These are phyloP conservation scores for Discoglossus pictus DNA, from an alignment of 2,797 vertebrate species.

Conservation along the genomic window DNA sequence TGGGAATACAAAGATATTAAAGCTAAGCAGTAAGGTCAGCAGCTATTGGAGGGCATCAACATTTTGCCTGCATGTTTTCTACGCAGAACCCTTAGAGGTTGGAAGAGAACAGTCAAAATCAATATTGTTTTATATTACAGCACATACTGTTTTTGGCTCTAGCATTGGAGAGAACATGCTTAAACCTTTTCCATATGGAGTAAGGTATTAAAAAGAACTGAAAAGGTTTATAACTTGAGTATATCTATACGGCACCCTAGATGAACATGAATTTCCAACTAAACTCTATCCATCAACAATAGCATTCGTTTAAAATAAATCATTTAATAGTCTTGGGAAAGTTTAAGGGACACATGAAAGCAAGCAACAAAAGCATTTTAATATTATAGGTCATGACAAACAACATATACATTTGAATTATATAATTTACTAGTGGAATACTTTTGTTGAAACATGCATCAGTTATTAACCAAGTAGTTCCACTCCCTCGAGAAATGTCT, in stretches of 20 bases:
- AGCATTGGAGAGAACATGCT: not conserved
- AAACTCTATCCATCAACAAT: too few species aligned
- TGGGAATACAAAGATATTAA: not conserved
- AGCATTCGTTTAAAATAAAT: too few species aligned
- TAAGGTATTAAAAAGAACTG: not conserved
- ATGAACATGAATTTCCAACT: too few species aligned
- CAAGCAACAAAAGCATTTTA: too few species aligned
- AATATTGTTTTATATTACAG: constrained; percentile 20
- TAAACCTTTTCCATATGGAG: constrained; percentile 1
- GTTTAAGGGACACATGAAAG: too few species aligned
- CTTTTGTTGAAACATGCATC: too few species aligned
- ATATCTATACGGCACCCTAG: not conserved
- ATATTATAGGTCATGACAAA: too few species aligned
- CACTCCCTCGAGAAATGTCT: too few species aligned
- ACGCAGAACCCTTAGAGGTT: constrained; percentile 8
- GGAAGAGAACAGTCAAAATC: constrained; percentile 23
- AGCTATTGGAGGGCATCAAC: constrained; percentile 1
- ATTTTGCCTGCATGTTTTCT: constrained; percentile 21
- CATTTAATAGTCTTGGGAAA: too few species aligned
- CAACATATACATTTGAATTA: too few species aligned
- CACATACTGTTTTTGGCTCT: constrained; percentile 12
- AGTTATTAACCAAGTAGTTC: too few species aligned
- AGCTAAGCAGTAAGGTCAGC: not conserved
- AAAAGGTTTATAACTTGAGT: not conserved
- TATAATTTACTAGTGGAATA: too few species aligned